A percentile compares a stretch with the other conserved stretches of the same genome.
These are phyloP conservation scores for Nomada flava DNA, from an alignment of 2,888 invertebrate genomes.

Conservation along the genomic window DNA sequence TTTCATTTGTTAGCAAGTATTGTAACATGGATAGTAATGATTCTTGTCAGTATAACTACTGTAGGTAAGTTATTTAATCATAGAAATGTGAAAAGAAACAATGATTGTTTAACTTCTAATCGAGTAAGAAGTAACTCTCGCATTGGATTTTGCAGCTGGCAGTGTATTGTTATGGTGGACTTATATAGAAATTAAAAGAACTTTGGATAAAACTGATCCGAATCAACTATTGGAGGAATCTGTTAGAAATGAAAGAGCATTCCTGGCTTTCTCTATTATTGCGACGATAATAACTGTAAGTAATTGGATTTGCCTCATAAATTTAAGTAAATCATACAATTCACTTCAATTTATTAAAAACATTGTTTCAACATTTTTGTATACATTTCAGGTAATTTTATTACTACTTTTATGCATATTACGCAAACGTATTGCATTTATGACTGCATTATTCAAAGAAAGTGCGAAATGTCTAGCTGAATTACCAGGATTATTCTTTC, in stretches of 20 bases:
- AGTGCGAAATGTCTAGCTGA: constrained; percentile 94
- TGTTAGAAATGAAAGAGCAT: constrained; percentile 93
- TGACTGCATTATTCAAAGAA: constrained; percentile 94
- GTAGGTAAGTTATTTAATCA: constrained; percentile 85
- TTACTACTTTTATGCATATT: constrained; percentile 90
- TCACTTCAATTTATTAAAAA: not conserved
- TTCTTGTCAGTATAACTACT: constrained; percentile 90
- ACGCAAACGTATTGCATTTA: constrained; percentile 92
- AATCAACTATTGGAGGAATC: constrained; percentile 89
- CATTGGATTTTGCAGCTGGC: constrained; percentile 83
- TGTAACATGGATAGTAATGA: constrained; percentile 95
- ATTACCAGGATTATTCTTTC: constrained; percentile 93
- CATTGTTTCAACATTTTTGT: constrained; percentile 2
- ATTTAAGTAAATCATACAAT: not conserved
- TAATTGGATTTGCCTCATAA: constrained; percentile 61
- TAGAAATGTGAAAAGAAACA: not conserved
- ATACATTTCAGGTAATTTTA: constrained; percentile 87
- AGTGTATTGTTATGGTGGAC: constrained; percentile 95
- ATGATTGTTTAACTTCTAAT: not conserved
- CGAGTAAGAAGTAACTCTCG: not conserved
- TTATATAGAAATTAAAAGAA: constrained; percentile 90
- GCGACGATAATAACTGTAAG: constrained; percentile 95
- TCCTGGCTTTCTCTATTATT: constrained; percentile 93
- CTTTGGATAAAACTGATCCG: constrained; percentile 86
- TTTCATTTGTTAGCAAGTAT: constrained; percentile 93